Evolutionary conservation across 2,888 invertebrate species (phyloP).

Genomic region (Cynaeus angustus): DNA sequence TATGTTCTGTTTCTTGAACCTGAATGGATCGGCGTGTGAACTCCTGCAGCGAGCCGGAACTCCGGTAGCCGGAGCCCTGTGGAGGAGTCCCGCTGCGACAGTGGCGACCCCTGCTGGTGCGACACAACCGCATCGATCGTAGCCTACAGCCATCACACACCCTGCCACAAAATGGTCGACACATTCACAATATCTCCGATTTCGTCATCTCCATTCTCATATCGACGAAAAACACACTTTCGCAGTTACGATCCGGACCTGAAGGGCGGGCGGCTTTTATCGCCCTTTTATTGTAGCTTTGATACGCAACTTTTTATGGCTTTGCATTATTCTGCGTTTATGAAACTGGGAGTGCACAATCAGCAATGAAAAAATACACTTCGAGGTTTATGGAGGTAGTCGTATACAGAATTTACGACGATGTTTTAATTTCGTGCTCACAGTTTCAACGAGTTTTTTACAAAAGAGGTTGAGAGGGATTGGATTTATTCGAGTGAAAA

Average conservation of each 20-base stretch:
- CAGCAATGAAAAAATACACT: constrained; percentile 10
- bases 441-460: too few species aligned
- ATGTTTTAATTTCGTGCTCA: too few species aligned
- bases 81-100: constrained; percentile 68
- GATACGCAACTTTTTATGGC: constrained; percentile 9
- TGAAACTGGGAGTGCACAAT: constrained; percentile 13
- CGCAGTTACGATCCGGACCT: constrained; percentile 24
- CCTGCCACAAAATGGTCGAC: constrained; percentile 60
- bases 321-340: background rate
- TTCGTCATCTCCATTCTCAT: constrained; percentile 41
- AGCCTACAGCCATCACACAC: constrained; percentile 58
- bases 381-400: too few species aligned
- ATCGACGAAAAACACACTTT: constrained; percentile 33
- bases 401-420: too few species aligned
- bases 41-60: constrained; percentile 45
- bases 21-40: constrained; percentile 31
- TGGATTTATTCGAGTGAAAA: too few species aligned
- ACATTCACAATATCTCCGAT: constrained; percentile 59
- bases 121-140: constrained; percentile 68
- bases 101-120: constrained; percentile 69
- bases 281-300: constrained; percentile 41
- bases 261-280: constrained; percentile 47
- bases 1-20: constrained; percentile 23
- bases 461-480: too few species aligned
- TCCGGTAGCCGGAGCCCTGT: constrained; percentile 60